Base-by-base conservation (phyloP, 2,888 invertebrate species). In the Colletes collaris region DNA sequence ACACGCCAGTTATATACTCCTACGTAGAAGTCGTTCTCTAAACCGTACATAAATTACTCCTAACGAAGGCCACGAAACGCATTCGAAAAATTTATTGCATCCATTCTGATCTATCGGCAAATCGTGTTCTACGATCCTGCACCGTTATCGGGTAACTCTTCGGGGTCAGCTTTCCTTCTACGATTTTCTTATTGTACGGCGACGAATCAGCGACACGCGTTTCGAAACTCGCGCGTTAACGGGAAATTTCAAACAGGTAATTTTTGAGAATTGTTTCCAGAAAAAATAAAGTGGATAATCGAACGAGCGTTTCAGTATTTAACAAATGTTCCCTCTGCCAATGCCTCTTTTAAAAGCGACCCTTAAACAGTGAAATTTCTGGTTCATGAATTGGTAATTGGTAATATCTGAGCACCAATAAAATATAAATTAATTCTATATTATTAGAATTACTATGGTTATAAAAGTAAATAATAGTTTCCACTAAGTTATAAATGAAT, bases 81-180 rank as follows among this genome's bases (percentile, higher is more conserved):
- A 52, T 59, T 56, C 67, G 78, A 76, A 69, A 86, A 79, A 86
- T 85, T 81, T 86, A 85, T 81, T 64, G 75, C 81, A 72, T 70
- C 83, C 69, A 81, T 81, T 83, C 72, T 75, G 86, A 83, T 79
- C 76, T 83, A 85, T 79, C 76, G 76, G 69, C 66, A 67, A 83
- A 86, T 86, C 86, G 83, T 85, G 83, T 76, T 49, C 63, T 69
- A 35, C 77, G 69, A 76, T 56, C 72, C 37, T 65, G 73, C 68
- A 83, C 85, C 84, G 84, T 83, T 85, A 85, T 80, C 65, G 53
- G 16, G 53, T 52, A 58, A 63, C 58, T 52, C 74, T 55, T 58
- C 40, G 63, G 27, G 79, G 74, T 79, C 72, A 66, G 59, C 49
- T 49, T 44, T 52, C 49, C 72, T 69, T 69, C 71, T 75, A 62